phyloP scores from a whole-genome alignment of 2,113 vertebrate genomes.

The Laticauda laticaudata region DNA sequence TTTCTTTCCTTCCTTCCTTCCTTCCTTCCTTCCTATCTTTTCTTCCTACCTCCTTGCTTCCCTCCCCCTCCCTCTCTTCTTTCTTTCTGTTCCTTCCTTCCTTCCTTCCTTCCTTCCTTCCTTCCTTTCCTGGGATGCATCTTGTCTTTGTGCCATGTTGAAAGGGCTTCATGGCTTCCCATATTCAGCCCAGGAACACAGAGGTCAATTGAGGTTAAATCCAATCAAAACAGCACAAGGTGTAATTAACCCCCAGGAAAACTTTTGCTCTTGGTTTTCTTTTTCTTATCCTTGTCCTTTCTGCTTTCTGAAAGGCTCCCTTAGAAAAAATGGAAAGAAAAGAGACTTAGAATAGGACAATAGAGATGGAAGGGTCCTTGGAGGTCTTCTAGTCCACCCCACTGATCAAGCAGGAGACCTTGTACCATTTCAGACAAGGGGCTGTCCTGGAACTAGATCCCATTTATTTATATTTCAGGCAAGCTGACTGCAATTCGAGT shows the following conservation, averaged over 20 bases:
- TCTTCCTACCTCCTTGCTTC: too few species aligned
- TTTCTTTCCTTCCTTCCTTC: too few species aligned
- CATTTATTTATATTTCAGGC: conserved; percentile 35
- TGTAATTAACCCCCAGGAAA: not conserved
- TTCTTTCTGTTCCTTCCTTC: too few species aligned
- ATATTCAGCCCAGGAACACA: not conserved
- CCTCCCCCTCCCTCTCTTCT: too few species aligned
- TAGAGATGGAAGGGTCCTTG: not conserved
- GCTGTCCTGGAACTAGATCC: not conserved
- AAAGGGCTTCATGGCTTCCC: not conserved
- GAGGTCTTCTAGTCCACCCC: too few species aligned
- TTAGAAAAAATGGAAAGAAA: not conserved
- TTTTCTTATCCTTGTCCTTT: not conserved
- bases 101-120: too few species aligned
- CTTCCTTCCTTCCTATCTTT: too few species aligned
- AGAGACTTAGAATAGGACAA: not conserved
- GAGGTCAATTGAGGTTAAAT: not conserved
- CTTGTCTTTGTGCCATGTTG: not conserved
- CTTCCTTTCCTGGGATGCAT: too few species aligned
- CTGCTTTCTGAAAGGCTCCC: not conserved
- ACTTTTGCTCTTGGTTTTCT: not conserved
- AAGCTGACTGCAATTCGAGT: conserved; percentile 29
- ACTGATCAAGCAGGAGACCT: too few species aligned
- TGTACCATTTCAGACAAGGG: too few species aligned
- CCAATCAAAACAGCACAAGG: not conserved